Evolutionary conservation across 1,140 invertebrate species (phyloP), one percentile per base, ranked within the genome.

Genomic region (Diabrotica undecimpunctata): DNA sequence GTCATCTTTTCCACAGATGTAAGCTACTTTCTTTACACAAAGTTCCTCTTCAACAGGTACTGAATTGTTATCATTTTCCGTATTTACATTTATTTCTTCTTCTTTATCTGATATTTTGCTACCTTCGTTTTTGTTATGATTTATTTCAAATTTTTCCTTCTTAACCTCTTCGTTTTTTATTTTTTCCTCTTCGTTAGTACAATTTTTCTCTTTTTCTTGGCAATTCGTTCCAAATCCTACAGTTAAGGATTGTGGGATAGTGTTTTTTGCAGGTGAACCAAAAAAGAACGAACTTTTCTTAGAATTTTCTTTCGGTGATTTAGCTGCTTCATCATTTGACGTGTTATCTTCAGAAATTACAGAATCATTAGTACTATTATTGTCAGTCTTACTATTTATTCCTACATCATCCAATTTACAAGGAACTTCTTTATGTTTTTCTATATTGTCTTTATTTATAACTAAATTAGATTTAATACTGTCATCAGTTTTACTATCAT

Each of bases 301-400:
- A 25, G 25, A 25, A 4, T 25, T 25, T 25, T 25, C 25, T 25
- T 25, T 25, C 4, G 25, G 25, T 25, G 25, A 25, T 25, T 25
- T 25, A 25, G 25, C 25, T 25, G 25, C 25, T 25, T 25, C 25
- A 25, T 25, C 25, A 25, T 25, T 25, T 25, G 4, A 25, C 4
- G 25, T 25, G 25, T 1, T 25, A 25, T 66, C 53, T 57, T 66
- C 64, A 37, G 14, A 38, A 46, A 51, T 61, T 36, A 60, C n/a
- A 36, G 51, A 37, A 50, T 46, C n/a, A 37, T 46, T 59, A 55
- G 13, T 14, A 35, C 53, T 52, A 61, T 63, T 64, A 66, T 61
- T 64, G 61, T 72, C 69, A 69, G 64, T 69, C 70, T 70, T 70
- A 53, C 64, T 65, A 62, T 73, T 67, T 50, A 71, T 62, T 35